Conservation (phyloP, 2,888 invertebrate species). For the Agelastica alni region DNA sequence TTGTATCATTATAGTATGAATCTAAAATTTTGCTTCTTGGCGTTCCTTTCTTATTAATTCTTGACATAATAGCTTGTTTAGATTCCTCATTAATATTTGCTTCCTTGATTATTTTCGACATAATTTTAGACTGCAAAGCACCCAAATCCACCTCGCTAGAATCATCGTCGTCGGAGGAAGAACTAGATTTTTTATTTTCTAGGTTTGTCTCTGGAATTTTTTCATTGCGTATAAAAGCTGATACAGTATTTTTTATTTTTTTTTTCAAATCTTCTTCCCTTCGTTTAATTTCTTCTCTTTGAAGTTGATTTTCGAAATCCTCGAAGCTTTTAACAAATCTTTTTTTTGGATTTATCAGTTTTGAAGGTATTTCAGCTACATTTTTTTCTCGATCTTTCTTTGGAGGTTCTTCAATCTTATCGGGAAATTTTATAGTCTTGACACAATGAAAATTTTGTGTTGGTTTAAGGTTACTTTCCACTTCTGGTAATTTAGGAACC, state of each 20-base stretch:
- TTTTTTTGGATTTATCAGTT: slow-evolving; percentile 54
- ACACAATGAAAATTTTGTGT: slow-evolving; percentile 54
- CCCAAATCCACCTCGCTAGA: slow-evolving; percentile 22
- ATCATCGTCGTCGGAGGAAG: slow-evolving; percentile 5
- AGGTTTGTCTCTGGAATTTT: not conserved
- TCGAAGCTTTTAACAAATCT: slow-evolving; percentile 55
- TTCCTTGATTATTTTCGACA: slow-evolving; percentile 46
- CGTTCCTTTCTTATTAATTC: slow-evolving; percentile 18
- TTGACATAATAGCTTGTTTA: slow-evolving; percentile 25
- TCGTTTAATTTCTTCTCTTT: slow-evolving; percentile 34
- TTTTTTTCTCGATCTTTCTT: slow-evolving; percentile 27
- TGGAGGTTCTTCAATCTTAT: slow-evolving; percentile 42
- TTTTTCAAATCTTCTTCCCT: slow-evolving; percentile 22
- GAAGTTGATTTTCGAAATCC: slow-evolving; percentile 47
- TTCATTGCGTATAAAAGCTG: no score
- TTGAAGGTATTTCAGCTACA: slow-evolving; percentile 40
- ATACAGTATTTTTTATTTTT: not conserved
- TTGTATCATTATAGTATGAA: slow-evolving; percentile 4
- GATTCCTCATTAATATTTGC: slow-evolving; percentile 30
- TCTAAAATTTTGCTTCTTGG: slow-evolving; percentile 20
- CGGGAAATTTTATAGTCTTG: slow-evolving; percentile 53
- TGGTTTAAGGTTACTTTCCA: slow-evolving; percentile 55
- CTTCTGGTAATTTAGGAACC: slow-evolving; percentile 62
- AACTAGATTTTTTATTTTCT: not conserved
- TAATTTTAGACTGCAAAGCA: slow-evolving; percentile 48